Conservation (phyloP, 1,140 invertebrate genomes). For the Thaumatotibia leucotreta region DNA sequence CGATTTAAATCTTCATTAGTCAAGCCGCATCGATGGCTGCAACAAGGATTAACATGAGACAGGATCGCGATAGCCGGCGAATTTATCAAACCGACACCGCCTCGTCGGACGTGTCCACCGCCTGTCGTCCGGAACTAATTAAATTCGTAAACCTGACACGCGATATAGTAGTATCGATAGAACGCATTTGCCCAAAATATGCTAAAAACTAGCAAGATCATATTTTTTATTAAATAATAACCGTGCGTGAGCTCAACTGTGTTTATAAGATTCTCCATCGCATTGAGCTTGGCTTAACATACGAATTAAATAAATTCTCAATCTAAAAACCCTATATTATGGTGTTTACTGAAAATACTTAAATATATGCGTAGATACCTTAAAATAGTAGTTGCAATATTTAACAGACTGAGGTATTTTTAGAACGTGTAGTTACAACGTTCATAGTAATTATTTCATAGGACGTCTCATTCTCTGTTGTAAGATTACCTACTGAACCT, state of each 20-base stretch:
- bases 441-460: not conserved
- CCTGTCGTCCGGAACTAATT: not conserved
- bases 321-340: no score
- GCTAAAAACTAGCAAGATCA: no score
- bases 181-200: no score
- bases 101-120: not conserved
- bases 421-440: not conserved
- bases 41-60: slow-evolving; percentile 10
- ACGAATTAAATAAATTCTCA: no score
- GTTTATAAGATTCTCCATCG: no score
- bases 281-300: no score
- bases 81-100: slow-evolving; percentile 2
- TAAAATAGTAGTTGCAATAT: no score
- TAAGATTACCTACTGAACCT: not conserved
- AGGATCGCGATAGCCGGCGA: not conserved
- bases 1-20: slow-evolving; percentile 90
- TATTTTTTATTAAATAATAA: no score
- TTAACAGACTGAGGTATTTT: no score
- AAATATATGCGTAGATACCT: no score
- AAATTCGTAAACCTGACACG: not conserved
- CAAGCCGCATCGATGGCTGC: slow-evolving; percentile 86
- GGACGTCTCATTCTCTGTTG: not conserved
- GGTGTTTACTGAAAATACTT: no score
- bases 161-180: not conserved
- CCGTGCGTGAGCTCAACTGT: no score